Conservation (phyloP, 1,140 invertebrate species). For the Ladona fulva region DNA sequence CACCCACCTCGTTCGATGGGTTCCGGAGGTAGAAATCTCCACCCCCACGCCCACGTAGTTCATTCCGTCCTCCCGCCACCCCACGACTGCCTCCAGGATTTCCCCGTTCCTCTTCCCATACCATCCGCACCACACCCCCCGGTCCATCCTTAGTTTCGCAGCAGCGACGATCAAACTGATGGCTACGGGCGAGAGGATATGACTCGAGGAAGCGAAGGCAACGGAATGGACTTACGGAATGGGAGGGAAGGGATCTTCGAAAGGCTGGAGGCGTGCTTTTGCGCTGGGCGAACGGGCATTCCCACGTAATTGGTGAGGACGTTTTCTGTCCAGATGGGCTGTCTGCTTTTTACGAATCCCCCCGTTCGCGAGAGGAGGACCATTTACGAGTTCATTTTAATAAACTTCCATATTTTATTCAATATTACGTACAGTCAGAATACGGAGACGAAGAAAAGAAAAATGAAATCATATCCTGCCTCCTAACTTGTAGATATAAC, state of each 20-base stretch:
- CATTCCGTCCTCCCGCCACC: not conserved
- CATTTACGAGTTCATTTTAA: not conserved
- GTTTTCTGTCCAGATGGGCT: not conserved
- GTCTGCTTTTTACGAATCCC: not conserved
- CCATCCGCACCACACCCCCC: not conserved
- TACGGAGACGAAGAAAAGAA: too few species aligned
- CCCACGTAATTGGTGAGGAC: conserved; percentile 2
- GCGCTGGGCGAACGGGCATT: not conserved
- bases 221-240: not conserved
- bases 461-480: too few species aligned
- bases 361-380: not conserved
- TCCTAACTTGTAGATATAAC: too few species aligned
- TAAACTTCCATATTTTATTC: not conserved
- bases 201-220: not conserved
- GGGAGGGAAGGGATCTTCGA: not conserved
- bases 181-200: not conserved
- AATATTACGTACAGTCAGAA: not conserved
- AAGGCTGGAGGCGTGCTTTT: not conserved
- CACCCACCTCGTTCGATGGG: not conserved
- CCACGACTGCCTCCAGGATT: not conserved
- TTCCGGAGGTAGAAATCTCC: too few species aligned
- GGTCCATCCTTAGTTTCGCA: not conserved
- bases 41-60: too few species aligned
- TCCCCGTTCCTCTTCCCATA: not conserved
- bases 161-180: conserved; percentile 1